Evolutionary conservation across 2,113 vertebrate genomes (phyloP), one percentile per base, ranked within the genome.

Genomic region (Brienomyrus brachyistius): DNA sequence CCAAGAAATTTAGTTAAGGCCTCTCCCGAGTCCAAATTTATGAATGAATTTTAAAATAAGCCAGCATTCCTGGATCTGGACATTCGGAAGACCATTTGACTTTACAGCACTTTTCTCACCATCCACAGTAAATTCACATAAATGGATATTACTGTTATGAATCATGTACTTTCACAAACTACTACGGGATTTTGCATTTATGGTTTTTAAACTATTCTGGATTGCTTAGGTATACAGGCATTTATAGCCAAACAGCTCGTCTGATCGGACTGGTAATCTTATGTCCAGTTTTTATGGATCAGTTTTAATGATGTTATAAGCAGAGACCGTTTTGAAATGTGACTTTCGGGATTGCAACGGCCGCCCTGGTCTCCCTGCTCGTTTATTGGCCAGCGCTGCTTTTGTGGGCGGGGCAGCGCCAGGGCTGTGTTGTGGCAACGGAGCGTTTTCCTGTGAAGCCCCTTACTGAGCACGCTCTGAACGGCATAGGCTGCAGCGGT

Each of bases 21-120:
- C n/a, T 74, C 56, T 40, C 62, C 77, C 8, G 59, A 90, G 47
- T 77, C 47, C 84, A 50, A 74, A 31, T 77, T 87, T 43, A 87
- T 87, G 84, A 87, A 90, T 87, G 62, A 54, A 43, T 90, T 87
- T 66, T n/a, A 35, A 74, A 86, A 51, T 56, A 87, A 87, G 19
- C 54, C 82, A 70, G 47, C 70, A 48, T 43, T 35, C n/a, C 82
- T 56, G 35, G 23, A 84, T 62, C 11, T 50, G 52, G 47, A 89
- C 17, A 56, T 77, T 82, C 56, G 43, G 80, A 13, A 82, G 13
- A 40, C 43, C 62, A 21, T 31, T 8, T n/a, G 88, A 43, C 88
- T 80, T 77, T 11, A 15, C 66, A 52, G 2, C 13, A 17, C 62
- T 43, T 66, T 48, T 70, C 6, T 31, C 27, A 11, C 9, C 2